These are phyloP conservation scores for Drosophila ohnishii DNA, from an alignment of 1,140 invertebrate species.

Conservation along the genomic window DNA sequence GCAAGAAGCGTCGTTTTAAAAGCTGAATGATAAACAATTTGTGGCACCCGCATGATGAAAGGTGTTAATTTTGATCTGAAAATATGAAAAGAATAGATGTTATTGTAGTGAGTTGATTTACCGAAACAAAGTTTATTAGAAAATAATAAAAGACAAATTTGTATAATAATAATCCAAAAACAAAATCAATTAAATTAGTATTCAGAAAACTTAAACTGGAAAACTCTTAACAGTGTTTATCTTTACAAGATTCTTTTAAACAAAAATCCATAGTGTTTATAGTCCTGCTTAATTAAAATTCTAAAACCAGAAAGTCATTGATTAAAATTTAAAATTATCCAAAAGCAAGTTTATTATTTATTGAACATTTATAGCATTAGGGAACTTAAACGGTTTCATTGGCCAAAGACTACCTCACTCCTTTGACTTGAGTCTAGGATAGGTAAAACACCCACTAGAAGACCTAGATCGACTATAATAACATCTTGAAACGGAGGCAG, in stretches of 20 bases:
- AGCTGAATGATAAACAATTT: slow-evolving; percentile 24
- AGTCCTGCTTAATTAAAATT: background rate
- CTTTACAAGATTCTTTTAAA: background rate
- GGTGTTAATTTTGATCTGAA: slow-evolving; percentile 21
- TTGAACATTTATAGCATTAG: background rate
- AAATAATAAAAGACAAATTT: too few species aligned
- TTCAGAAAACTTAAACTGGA: background rate
- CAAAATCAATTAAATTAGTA: background rate
- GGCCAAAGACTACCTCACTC: background rate
- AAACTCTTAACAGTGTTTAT: too few species aligned
- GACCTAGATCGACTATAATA: slow-evolving; percentile 18
- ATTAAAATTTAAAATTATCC: background rate
- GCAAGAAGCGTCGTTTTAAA: slow-evolving; percentile 37
- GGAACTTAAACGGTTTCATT: background rate
- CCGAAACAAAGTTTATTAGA: background rate
- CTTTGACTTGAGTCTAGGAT: background rate
- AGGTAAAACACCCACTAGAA: slow-evolving; percentile 28
- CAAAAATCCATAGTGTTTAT: too few species aligned
- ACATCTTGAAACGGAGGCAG: slow-evolving; percentile 21
- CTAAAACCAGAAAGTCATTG: background rate
- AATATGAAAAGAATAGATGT: background rate
- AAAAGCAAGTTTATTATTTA: background rate
- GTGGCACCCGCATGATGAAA: slow-evolving; percentile 58
- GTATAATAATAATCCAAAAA: too few species aligned
- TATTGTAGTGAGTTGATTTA: background rate